These are phyloP conservation scores for Drymodes brunneopygia DNA, from an alignment of 2,113 vertebrate species.

Conservation along the genomic window DNA sequence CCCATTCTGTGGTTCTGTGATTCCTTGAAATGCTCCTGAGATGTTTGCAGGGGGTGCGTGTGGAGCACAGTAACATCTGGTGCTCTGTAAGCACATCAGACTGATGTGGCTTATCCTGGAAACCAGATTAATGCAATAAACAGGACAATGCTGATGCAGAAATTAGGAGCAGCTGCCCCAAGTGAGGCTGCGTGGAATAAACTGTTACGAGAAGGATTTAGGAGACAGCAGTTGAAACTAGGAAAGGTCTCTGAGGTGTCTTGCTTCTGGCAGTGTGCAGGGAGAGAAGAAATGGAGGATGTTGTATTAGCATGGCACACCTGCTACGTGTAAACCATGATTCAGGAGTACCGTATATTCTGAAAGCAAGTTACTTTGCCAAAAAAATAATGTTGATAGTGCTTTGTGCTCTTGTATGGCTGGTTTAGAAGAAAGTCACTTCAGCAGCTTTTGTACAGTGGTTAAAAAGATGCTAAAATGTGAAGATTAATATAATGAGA, in stretches of 20 bases:
- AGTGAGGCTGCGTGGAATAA: neutral
- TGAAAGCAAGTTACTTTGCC: slow-evolving; percentile 44
- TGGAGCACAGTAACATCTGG: neutral
- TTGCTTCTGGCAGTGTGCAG: neutral
- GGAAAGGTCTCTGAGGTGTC: neutral
- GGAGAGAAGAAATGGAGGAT: neutral
- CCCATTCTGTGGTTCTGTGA: neutral
- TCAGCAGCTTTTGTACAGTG: neutral
- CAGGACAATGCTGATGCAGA: neutral
- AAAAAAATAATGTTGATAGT: neutral
- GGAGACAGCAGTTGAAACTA: neutral
- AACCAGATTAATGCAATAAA: slow-evolving; percentile 5
- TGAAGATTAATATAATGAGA: slow-evolving; percentile 23
- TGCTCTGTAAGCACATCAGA: neutral
- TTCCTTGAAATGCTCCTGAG: neutral
- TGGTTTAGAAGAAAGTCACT: neutral
- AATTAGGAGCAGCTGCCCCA: slow-evolving; percentile 7
- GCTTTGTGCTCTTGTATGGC: neutral
- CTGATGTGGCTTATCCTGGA: slow-evolving; percentile 4
- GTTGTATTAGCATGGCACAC: neutral
- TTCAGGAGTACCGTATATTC: neutral
- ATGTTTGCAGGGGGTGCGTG: neutral
- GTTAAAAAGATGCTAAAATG: slow-evolving; percentile 20
- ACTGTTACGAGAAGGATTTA: neutral
- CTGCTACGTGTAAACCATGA: neutral